Base-by-base conservation (phyloP, 2,888 invertebrate genomes). In the Omphaloscelis lunosa region DNA sequence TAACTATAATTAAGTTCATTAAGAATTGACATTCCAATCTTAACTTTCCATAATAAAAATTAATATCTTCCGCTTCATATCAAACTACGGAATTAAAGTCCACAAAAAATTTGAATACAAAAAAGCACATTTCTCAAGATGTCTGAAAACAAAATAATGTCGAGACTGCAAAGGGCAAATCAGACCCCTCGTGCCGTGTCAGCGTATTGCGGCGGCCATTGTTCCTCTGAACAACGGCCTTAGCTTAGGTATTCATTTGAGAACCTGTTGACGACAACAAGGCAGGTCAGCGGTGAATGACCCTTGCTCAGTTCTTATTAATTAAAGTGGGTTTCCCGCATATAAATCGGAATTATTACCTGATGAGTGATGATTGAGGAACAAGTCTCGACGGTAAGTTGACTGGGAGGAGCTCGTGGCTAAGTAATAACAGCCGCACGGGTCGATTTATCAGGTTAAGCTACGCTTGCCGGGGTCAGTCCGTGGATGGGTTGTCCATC, bases 231-330 rank as follows among this genome's bases (percentile, higher is more conserved):
- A 77, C 79, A 79, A 76, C 71, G n/a, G n/a, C 41, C 65, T 65
- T 15, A 27, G 61, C 56, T 79, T 41, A 68, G 65, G 41, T 66
- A 71, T 83, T 78, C 71, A 83, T 83, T 70, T 78, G 70, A 83
- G 71, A 12, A 83, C 78, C 78, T 83, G 80, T 79, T 77, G 83
- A 77, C 58, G 51, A 66, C 78, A 66, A 70, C 66, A 66, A 61
- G 39, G 41, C 79, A 79, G 78, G 80, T 83, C 65, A 61, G 59
- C 29, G 78, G 83, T 83, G 56, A 80, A 78, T 83, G 83, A 81
- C 65, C 65, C 65, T 70, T 70, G 83, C 66, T 77, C 63, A 59
- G 34, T 63, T 76, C 27, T 66, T 51, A 81, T 75, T 74, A 53
- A 75, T 81, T 78, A 81, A 45, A 81, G 45, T 53, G 34, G 58